These are phyloP conservation scores for Porites divaricata DNA, from an alignment of 92 coral and sea anemone genomes.

Conservation along the genomic window DNA sequence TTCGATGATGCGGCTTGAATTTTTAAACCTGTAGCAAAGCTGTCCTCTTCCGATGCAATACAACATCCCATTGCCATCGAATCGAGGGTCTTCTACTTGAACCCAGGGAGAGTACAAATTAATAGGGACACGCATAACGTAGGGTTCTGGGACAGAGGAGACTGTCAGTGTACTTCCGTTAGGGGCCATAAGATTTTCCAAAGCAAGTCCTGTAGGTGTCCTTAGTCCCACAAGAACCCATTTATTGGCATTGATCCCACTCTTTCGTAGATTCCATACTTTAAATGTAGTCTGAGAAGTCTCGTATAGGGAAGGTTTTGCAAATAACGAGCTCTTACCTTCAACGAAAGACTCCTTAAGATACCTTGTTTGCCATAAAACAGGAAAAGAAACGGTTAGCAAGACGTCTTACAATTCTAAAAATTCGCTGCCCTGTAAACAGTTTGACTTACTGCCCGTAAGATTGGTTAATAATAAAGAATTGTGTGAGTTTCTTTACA, in stretches of 20 bases:
- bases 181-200: constrained; percentile 42
- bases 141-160: constrained; percentile 27
- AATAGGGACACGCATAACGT: constrained; percentile 56
- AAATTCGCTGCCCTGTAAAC: too few relatives aligned
- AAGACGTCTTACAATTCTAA: background rate
- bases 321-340: constrained; percentile 26
- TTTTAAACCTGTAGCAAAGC: constrained; percentile 41
- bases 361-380: constrained; percentile 23
- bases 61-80: background rate
- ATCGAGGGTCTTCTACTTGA: constrained; percentile 36
- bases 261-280: constrained; percentile 46
- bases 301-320: constrained; percentile 28
- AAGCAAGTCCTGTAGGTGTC: constrained; percentile 64
- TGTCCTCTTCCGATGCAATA: constrained; percentile 41
- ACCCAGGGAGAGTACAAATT: constrained; percentile 50
- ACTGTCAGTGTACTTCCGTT: constrained; percentile 27
- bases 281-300: constrained; percentile 43
- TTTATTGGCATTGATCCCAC: constrained; percentile 20
- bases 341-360: constrained; percentile 16
- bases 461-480: too few relatives aligned
- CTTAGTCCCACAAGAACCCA: constrained; percentile 59
- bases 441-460: background rate
- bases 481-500: too few relatives aligned
- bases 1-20: constrained; percentile 2
- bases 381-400: background rate